Evolutionary conservation across 2,888 invertebrate genomes (phyloP), one percentile per base, ranked within the genome.

Genomic region (Mesochorus sp.): DNA sequence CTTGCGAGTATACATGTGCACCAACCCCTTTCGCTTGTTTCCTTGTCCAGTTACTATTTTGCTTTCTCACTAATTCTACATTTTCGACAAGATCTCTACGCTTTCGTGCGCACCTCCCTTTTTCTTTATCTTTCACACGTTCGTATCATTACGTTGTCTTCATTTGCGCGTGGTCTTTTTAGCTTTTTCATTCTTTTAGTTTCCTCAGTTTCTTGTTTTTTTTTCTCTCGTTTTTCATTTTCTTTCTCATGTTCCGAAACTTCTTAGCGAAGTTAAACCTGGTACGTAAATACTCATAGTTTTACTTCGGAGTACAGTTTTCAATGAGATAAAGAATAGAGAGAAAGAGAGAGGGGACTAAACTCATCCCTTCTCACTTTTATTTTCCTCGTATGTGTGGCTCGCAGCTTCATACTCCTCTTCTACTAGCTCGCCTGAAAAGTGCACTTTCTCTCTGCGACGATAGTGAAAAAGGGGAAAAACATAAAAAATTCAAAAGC

Each of bases 401-500:
- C 42, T 59, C 34, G 59, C 24, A 39, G 37, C 51, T 47, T 55
- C n/a, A 10, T 62, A 47, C 44, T 17, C 34, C 39, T 26, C 14
- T 31, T 37, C 12, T 14, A 19, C 14, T 10, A 57, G 14, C 37
- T n/a, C 26, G 39, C 14, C 71, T 51, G 53, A 51, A 72, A 72
- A 72, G 76, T 76, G 76, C 76, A 76, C 66, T 72, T 39, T 51
- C 70, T 31, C 64, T 39, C 14, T n/a, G n/a, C 37, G 59, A 53
- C 51, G 51, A 53, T 34, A 26, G 66, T 51, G 53, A 44, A 53
- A 53, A 61, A 66, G 17, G 10, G 17, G 12, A 51, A 55, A 39
- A 55, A 70, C 14, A 61, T 47, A 49, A n/a, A 53, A 44, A 59
- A 57, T 37, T 24, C 14, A 70, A 64, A 51, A 59, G 66, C 51